Evolutionary conservation across 2,888 invertebrate genomes (phyloP).

Genomic region (Erannis defoliaria): DNA sequence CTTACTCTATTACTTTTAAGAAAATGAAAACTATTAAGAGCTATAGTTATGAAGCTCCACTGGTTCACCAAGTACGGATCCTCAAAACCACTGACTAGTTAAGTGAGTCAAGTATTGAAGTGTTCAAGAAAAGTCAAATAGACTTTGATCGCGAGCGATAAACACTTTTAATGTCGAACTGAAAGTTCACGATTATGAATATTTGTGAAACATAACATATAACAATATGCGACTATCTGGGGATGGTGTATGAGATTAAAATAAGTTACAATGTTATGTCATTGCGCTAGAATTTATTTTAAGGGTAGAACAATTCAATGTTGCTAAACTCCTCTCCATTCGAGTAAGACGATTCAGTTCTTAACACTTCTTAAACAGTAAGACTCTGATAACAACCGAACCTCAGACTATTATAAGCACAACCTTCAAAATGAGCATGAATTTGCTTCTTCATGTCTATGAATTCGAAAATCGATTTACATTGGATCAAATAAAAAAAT

Average conservation of each 20-base stretch:
- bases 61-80: slow-evolving; percentile 62
- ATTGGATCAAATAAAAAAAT: slow-evolving; percentile 41
- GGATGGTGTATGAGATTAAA: background rate
- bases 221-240: background rate
- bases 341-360: slow-evolving; percentile 45
- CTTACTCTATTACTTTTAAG: slow-evolving; percentile 58
- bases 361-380: slow-evolving; percentile 47
- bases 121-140: slow-evolving; percentile 35
- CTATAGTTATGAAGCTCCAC: slow-evolving; percentile 69
- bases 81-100: slow-evolving; percentile 79
- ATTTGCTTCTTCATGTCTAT: slow-evolving; percentile 53
- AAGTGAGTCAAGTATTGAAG: slow-evolving; percentile 57
- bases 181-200: background rate
- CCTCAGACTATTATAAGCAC: slow-evolving; percentile 72
- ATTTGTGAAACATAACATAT: slow-evolving; percentile 3
- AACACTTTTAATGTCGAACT: background rate
- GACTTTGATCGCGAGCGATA: slow-evolving; percentile 11
- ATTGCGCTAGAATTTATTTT: slow-evolving; percentile 15
- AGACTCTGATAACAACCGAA: slow-evolving; percentile 61
- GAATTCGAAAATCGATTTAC: slow-evolving; percentile 53
- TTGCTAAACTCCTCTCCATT: slow-evolving; percentile 71
- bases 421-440: slow-evolving; percentile 77
- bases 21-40: slow-evolving; percentile 66
- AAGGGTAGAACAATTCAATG: slow-evolving; percentile 58
- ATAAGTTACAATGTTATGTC: slow-evolving; percentile 5